Conservation (phyloP, 2,888 invertebrate genomes). For the Sinotaia quadrata region DNA sequence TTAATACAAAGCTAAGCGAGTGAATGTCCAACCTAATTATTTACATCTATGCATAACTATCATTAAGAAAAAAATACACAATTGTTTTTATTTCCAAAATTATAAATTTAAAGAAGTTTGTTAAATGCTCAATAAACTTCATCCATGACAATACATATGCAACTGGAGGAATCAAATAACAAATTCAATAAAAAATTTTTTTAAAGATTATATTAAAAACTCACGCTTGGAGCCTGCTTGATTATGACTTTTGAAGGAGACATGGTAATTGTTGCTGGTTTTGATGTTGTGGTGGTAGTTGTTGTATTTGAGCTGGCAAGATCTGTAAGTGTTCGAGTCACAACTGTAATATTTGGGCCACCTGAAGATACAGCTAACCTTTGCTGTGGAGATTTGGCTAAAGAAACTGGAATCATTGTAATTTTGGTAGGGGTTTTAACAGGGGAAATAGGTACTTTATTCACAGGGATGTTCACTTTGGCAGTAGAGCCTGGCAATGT, state of each 20-base stretch:
- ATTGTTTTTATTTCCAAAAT: too few species aligned
- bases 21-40: too few species aligned
- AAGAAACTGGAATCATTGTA: constrained; percentile 74
- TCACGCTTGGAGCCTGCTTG: constrained; percentile 53
- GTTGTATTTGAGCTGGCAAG: constrained; percentile 35
- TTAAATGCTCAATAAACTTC: too few species aligned
- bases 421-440: constrained; percentile 75
- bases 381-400: constrained; percentile 81
- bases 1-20: too few species aligned
- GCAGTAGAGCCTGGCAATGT: constrained; percentile 55
- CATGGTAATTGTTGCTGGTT: constrained; percentile 47
- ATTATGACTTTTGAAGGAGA: constrained; percentile 70
- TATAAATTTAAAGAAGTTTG: too few species aligned
- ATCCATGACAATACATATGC: too few species aligned
- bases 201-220: neutral
- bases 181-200: neutral
- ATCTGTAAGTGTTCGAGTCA: constrained; percentile 45
- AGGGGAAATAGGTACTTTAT: constrained; percentile 66
- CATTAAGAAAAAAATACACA: too few species aligned
- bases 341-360: constrained; percentile 42
- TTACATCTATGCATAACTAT: too few species aligned
- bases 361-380: constrained; percentile 70
- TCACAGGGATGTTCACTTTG: constrained; percentile 56
- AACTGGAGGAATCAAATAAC: neutral
- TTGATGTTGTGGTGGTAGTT: constrained; percentile 35